Conservation (phyloP, 2,113 vertebrate species). For the Phycodurus eques region DNA sequence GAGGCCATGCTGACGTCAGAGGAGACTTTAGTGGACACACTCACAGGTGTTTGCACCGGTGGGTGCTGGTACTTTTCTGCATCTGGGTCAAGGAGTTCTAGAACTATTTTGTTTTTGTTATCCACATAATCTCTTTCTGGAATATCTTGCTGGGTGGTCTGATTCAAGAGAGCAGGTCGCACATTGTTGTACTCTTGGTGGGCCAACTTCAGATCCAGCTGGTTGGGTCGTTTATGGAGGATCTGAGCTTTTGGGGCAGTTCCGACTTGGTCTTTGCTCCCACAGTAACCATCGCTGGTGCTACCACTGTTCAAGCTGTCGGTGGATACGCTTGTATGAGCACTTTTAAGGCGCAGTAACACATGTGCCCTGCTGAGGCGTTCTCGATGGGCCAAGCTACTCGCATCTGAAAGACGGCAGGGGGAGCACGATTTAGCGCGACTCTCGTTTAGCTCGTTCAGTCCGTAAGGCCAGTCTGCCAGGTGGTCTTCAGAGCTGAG, state of each 20-base stretch:
- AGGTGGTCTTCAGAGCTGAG: constrained; percentile 93
- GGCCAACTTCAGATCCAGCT: constrained; percentile 83
- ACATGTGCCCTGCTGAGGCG: constrained; percentile 77
- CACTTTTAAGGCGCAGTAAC: constrained; percentile 81
- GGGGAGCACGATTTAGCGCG: constrained; percentile 88
- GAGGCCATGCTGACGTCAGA: constrained; percentile 80
- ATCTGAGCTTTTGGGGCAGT: constrained; percentile 69
- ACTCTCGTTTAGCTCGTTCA: constrained; percentile 82
- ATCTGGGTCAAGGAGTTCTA: constrained; percentile 56
- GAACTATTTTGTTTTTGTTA: constrained; percentile 56
- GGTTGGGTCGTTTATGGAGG: constrained; percentile 82
- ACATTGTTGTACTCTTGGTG: constrained; percentile 62
- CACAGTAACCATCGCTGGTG: constrained; percentile 87
- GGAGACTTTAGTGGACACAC: constrained; percentile 69
- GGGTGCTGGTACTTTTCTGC: constrained; percentile 71
- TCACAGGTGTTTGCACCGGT: constrained; percentile 64
- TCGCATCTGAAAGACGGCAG: constrained; percentile 78
- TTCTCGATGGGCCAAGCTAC: constrained; percentile 75
- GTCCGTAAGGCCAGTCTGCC: constrained; percentile 84
- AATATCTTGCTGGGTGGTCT: constrained; percentile 65
- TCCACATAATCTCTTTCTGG: constrained; percentile 71
- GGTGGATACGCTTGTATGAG: constrained; percentile 85
- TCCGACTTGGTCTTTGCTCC: constrained; percentile 81
- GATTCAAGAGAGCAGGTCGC: constrained; percentile 24
- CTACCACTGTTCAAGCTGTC: constrained; percentile 94